Percentiles rank a stretch among this genome's conserved stretches.
Evolutionary conservation across 2,113 vertebrate species (phyloP).

Genomic region (Tyrannus savana): DNA sequence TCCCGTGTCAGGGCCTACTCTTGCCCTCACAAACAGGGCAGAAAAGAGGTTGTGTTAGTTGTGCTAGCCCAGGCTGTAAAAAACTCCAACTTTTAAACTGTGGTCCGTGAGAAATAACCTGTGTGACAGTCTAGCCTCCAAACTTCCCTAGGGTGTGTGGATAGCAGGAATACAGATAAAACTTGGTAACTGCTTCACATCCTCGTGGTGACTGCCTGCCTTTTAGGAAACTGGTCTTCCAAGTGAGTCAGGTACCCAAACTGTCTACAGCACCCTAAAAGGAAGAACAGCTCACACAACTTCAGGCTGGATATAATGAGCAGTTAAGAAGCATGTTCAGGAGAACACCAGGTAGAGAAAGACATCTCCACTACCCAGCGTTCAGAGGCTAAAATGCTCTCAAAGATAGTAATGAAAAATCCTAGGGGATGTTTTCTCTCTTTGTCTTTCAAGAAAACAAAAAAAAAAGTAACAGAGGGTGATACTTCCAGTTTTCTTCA

Average conservation of each 20-base stretch:
- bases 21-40: not conserved
- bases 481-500: not conserved
- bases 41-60: not conserved
- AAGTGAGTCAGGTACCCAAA: not conserved
- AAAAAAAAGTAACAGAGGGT: not conserved
- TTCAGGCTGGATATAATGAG: not conserved
- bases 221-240: not conserved
- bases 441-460: not conserved
- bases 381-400: not conserved
- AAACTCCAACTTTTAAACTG: not conserved
- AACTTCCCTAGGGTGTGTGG: not conserved
- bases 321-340: not conserved
- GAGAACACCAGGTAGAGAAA: not conserved
- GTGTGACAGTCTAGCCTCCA: not conserved
- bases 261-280: not conserved
- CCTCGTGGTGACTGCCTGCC: not conserved
- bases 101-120: not conserved
- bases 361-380: not conserved
- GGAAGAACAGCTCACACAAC: rapidly evolving
- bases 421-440: not conserved
- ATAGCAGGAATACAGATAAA: not conserved
- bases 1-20: not conserved
- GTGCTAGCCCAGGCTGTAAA: not conserved
- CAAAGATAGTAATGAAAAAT: not conserved
- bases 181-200: not conserved